Percentiles rank a stretch among this genome's conserved stretches.
These are phyloP conservation scores for Rhagoletis zephyria DNA, from an alignment of 1,140 invertebrate species.

Conservation along the genomic window DNA sequence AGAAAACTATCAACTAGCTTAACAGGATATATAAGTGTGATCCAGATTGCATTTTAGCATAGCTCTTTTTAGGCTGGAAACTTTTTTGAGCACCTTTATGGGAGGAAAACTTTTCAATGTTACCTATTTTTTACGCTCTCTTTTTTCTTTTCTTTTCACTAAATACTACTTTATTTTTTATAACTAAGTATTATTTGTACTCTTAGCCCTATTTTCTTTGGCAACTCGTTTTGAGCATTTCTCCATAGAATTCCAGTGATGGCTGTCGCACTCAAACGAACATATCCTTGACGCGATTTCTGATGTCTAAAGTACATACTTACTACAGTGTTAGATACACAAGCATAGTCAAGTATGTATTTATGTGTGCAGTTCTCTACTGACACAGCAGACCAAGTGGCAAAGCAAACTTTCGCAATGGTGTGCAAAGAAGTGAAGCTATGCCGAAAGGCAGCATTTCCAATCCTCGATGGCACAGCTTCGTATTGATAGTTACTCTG, in stretches of 20 bases:
- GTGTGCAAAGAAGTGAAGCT: background rate
- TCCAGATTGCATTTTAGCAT: no score
- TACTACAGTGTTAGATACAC: no score
- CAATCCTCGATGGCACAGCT: background rate
- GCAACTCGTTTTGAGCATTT: conserved; percentile 9
- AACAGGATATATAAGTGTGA: no score
- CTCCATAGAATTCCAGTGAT: background rate
- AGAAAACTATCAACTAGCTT: no score
- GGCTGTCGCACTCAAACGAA: background rate
- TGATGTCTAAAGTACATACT: no score
- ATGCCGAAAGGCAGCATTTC: background rate
- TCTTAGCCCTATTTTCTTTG: background rate
- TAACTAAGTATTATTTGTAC: background rate
- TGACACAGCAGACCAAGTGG: background rate
- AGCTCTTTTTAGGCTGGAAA: no score
- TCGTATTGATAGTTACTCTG: background rate
- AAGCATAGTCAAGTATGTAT: no score
- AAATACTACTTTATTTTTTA: background rate
- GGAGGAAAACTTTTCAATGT: background rate
- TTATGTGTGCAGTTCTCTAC: no score
- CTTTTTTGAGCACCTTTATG: no score
- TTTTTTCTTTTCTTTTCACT: background rate
- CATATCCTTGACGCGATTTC: no score
- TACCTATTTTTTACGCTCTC: background rate
- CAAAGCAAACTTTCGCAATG: conserved; percentile 19